Evolutionary conservation across 2,797 vertebrate species (phyloP).

Genomic region (Lutjanus argentimaculatus): DNA sequence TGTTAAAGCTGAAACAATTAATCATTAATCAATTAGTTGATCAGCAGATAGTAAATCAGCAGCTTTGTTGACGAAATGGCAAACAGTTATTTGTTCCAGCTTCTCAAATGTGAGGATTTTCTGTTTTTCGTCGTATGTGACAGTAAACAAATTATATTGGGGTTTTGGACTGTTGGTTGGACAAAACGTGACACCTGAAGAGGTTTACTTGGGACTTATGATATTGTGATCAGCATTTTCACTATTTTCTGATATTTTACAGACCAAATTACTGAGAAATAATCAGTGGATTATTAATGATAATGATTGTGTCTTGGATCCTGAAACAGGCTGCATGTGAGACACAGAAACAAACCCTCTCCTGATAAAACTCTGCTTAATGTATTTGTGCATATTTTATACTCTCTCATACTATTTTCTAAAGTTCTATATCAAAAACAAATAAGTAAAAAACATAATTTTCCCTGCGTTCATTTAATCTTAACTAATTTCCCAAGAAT

Average conservation of each 20-base stretch:
- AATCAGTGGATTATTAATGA: background rate
- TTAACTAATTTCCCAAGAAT: slow-evolving; percentile 58
- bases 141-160: background rate
- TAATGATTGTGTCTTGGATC: background rate
- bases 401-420: background rate
- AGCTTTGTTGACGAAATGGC: background rate
- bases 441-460: slow-evolving; percentile 25
- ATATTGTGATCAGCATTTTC: background rate
- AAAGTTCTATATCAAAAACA: slow-evolving; percentile 28
- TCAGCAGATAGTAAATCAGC: background rate
- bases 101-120: background rate
- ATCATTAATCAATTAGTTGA: background rate
- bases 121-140: background rate
- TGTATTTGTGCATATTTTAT: slow-evolving; percentile 11
- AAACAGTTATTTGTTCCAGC: background rate
- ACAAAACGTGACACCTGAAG: background rate
- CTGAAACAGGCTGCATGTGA: background rate
- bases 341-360: background rate
- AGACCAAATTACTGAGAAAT: background rate
- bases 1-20: background rate
- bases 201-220: background rate
- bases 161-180: background rate
- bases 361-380: background rate
- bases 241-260: background rate
- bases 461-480: slow-evolving; percentile 49